These are phyloP conservation scores for Phacellophora camtschatica DNA, from an alignment of 30 jellyfish, hydroid and myxozoan species.

Conservation along the genomic window DNA sequence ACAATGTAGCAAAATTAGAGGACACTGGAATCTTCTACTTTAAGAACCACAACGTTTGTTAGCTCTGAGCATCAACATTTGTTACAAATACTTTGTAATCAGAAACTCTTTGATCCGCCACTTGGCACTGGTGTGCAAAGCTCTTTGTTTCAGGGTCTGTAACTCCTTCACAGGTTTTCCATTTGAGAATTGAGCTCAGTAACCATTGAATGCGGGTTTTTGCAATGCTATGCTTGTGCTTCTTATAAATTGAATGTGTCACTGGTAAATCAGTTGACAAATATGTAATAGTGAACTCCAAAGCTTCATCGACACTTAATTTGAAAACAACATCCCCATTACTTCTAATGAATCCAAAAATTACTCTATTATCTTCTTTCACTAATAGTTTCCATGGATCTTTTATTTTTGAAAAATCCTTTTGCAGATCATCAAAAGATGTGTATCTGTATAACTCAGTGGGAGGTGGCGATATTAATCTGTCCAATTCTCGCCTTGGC, in stretches of 20 bases:
- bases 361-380: slow-evolving; percentile 5
- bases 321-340: neutral
- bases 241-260: neutral
- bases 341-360: neutral
- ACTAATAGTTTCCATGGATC: slow-evolving; percentile 5
- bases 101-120: neutral
- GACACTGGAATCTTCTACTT: no score
- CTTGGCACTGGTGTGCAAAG: neutral
- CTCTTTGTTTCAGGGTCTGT: neutral
- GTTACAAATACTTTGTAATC: neutral
- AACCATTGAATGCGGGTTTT: neutral
- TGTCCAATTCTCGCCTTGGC: neutral
- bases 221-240: slow-evolving; percentile 3
- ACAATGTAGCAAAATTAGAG: no score
- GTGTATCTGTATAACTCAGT: slow-evolving; percentile 1
- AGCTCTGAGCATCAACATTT: neutral
- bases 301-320: neutral
- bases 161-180: neutral
- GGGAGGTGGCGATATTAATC: neutral
- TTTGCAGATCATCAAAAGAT: neutral
- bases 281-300: neutral
- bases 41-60: neutral
- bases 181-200: neutral
- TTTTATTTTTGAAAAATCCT: neutral
- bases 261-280: neutral